Base-by-base conservation (phyloP, 2,113 vertebrate genomes). In the Ondatra zibethicus region DNA sequence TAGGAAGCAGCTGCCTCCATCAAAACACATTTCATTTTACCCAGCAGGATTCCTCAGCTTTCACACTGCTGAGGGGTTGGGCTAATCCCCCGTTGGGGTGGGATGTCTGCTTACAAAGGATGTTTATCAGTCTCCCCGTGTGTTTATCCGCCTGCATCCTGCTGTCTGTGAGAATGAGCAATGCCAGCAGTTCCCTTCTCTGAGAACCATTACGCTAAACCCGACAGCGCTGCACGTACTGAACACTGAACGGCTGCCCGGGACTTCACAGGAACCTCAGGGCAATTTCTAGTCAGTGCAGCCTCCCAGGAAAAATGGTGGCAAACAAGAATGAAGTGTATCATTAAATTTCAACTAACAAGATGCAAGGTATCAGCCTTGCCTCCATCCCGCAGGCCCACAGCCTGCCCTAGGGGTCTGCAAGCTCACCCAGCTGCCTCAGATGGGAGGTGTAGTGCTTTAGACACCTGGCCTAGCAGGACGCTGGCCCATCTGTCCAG, bases 211-310 rank as follows among this genome's bases (percentile, higher is more conserved):
- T 36, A n/a, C 63, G 17, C 36, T 36, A 31, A 72, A 47, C 14
- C 39, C 19, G 16, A 23, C 58, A 19, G 16, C 9, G 16, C 4
- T 33, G 66, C 36, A 17, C 39, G 7, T 17, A 29, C 11, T 45
- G 76, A 36, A 31, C 55, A 29, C 11, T 45, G 76, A 36, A 31
- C 55, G 45, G 42, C 88, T 58, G 52, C 47, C 7, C 29, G 58
- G 78, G 42, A 50, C 45, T 55, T 72, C 58, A 23, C 3, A 23
- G 36, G 31, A 80, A 58, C 42, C n/a, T 25, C n/a, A 14, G 23
- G 50, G 80, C 91, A 76, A 68, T 91, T 97, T 98, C 80, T 88
- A 82, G 95, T 97, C 96, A 94, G 63, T 89, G 61, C 91, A 93
- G 39, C 97, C 19, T 96, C 94, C 80, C 66, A 86, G 81, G 36